Evolutionary conservation across 1,140 invertebrate genomes (phyloP).

Genomic region (Halesus radiatus): DNA sequence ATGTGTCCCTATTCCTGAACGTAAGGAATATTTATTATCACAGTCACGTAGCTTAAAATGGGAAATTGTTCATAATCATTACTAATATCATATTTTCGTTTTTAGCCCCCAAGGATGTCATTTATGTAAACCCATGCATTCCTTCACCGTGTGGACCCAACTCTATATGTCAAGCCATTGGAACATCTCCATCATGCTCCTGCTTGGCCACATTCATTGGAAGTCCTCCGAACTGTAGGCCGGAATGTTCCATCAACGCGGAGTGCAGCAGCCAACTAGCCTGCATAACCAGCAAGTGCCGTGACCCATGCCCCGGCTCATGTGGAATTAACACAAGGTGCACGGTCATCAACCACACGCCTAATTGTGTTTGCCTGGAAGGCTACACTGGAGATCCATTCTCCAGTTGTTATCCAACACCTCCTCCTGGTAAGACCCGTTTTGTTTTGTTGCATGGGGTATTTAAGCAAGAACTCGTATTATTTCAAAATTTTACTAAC

Average conservation of each 20-base stretch:
- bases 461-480: too few relatives aligned
- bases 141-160: conserved; percentile 79
- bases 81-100: conserved; percentile 10
- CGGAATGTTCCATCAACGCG: conserved; percentile 78
- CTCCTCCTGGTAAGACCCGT: conserved; percentile 33
- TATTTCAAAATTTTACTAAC: too few relatives aligned
- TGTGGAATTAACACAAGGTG: conserved; percentile 76
- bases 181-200: conserved; percentile 73
- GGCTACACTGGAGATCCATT: conserved; percentile 79
- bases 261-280: conserved; percentile 76
- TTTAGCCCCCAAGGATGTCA: conserved; percentile 52
- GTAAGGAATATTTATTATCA: conserved; percentile 60
- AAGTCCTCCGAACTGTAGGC: conserved; percentile 75
- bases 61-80: neutral
- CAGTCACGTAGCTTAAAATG: too few relatives aligned
- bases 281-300: conserved; percentile 78
- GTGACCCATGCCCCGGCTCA: conserved; percentile 79
- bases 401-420: conserved; percentile 68
- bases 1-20: conserved; percentile 62
- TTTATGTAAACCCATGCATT: conserved; percentile 71
- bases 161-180: conserved; percentile 73
- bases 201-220: conserved; percentile 75
- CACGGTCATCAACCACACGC: conserved; percentile 74
- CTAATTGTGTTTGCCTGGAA: conserved; percentile 74
- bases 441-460: too few relatives aligned